Conservation (phyloP, 2,113 vertebrate species). For the Edolisoma coerulescens region DNA sequence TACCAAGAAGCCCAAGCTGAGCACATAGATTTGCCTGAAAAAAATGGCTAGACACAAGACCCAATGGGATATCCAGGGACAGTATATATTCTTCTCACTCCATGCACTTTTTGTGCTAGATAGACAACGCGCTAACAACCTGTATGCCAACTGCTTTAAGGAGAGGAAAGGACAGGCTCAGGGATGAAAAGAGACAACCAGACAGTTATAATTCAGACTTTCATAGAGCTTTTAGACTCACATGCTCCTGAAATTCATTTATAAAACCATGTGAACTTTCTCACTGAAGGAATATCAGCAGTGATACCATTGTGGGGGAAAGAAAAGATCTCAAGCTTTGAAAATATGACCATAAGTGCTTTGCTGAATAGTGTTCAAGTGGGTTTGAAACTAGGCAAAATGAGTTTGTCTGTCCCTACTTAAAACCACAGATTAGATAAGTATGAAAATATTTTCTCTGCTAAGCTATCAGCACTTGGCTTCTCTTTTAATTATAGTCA, state of each 20-base stretch:
- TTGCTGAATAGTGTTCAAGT: constrained; percentile 45
- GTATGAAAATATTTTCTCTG: constrained; percentile 33
- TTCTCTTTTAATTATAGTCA: constrained; percentile 27
- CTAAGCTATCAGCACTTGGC: constrained; percentile 13
- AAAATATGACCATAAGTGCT: constrained; percentile 41
- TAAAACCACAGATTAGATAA: constrained; percentile 43
- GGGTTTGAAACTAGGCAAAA: constrained; percentile 58
- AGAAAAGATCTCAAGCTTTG: constrained; percentile 58
- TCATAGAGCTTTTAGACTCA: constrained; percentile 32
- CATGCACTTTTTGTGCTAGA: background rate
- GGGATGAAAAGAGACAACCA: constrained; percentile 34
- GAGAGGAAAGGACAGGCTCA: constrained; percentile 19
- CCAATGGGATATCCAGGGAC: background rate
- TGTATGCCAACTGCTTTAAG: background rate
- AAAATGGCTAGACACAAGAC: background rate
- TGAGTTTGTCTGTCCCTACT: constrained; percentile 62
- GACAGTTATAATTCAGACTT: constrained; percentile 40
- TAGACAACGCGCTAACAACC: background rate
- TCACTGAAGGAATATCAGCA: constrained; percentile 59
- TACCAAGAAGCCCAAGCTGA: background rate
- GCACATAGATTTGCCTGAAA: background rate
- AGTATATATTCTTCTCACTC: background rate
- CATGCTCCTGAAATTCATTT: constrained; percentile 50
- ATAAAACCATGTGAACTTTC: constrained; percentile 54
- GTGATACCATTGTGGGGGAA: constrained; percentile 54